Evolutionary conservation across 2,888 invertebrate species (phyloP), one percentile per base, ranked within the genome.

Genomic region (Cremastinae sp.): DNA sequence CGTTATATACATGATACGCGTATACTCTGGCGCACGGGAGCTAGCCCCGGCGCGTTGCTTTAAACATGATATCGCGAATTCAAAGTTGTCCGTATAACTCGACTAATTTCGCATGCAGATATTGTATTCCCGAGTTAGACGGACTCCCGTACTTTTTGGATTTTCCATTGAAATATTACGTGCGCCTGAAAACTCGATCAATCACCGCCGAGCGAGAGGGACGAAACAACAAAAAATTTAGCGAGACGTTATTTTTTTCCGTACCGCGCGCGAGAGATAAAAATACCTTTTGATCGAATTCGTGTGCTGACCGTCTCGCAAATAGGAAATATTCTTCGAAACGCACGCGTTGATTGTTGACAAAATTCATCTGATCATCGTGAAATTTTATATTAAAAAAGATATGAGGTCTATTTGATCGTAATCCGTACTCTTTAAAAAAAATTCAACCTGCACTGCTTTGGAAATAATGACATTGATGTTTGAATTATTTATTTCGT

Each of bases 61-160:
- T 62, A 74, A 79, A 79, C 76, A 74, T 76, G 75, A 74, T 78
- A 78, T 61, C 66, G 64, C 71, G 22, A 53, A 64, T 71, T 49
- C 66, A 56, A 74, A 66, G 59, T 61, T 62, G 20, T 28, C 18
- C 56, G 38, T 62, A 43, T 38, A 58, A 10, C 34, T 12, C 34
- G 65, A 69, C 68, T 74, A 62, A 74, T 74, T 69, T 69, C 62
- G 61, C 54, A 69, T 69, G 66, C 62, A 56, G 61, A 65, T 66
- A 59, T 61, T 38, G 62, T 54, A 38, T 22, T 36, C 36, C 49
- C 28, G 22, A 5, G 62, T 49, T 64, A 58, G 49, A 28, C 71
- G 49, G 47, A 71, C 61, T 9, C 22, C 5, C 38, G 20, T 1
- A 12, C 16, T 45, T 45, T 66, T 66, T 34, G 56, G 54, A 56